These are phyloP conservation scores for Herpailurus yagouaroundi DNA, from an alignment of 2,113 vertebrate species.

Conservation along the genomic window DNA sequence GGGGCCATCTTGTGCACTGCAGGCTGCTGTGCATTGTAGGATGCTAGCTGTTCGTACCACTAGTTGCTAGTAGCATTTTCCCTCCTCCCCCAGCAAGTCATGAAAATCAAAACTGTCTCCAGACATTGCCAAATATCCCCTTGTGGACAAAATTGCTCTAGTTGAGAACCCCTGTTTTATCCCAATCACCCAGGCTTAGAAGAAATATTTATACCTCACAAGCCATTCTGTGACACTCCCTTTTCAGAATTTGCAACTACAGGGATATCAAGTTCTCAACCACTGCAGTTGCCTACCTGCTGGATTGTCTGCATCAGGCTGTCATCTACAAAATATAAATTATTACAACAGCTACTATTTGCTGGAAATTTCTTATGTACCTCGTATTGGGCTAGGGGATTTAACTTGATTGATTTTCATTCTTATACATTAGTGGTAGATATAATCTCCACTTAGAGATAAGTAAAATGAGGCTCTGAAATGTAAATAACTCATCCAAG, in stretches of 20 bases:
- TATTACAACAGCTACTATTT: background rate
- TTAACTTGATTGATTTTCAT: background rate
- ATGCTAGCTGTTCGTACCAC: background rate
- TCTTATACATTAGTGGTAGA: background rate
- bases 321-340: background rate
- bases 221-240: background rate
- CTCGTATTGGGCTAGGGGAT: background rate
- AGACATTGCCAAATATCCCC: background rate
- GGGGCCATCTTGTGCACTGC: fast-evolving
- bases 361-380: background rate
- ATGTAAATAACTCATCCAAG: background rate
- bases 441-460: background rate
- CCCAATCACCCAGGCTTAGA: background rate
- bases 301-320: background rate
- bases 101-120: background rate
- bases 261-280: background rate
- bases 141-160: background rate
- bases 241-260: background rate
- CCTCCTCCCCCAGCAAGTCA: background rate
- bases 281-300: background rate
- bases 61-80: background rate
- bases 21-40: background rate
- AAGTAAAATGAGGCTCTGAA: background rate
- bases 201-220: background rate
- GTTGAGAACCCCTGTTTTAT: background rate